Evolutionary conservation across 2,797 vertebrate genomes (phyloP).

Genomic region (Molossus alvarezi): DNA sequence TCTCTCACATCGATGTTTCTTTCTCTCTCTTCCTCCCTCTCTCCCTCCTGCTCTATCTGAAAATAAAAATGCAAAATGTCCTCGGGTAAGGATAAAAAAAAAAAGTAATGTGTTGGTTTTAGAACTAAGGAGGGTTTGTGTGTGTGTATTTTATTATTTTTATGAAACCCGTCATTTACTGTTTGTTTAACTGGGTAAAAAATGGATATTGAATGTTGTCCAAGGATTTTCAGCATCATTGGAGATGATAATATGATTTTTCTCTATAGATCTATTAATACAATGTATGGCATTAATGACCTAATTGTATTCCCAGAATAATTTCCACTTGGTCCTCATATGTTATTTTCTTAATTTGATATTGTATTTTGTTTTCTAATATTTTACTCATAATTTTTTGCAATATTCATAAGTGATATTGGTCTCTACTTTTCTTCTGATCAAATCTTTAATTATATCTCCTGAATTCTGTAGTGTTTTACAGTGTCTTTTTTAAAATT

Average conservation of each 20-base stretch:
- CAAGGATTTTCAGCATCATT: background rate
- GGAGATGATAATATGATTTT: background rate
- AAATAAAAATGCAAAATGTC: no score
- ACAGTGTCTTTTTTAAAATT: background rate
- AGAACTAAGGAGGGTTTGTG: background rate
- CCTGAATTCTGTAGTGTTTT: conserved; percentile 37
- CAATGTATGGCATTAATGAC: background rate
- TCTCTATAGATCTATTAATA: background rate
- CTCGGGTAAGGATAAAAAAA: no score
- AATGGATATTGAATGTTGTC: background rate
- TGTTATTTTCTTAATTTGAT: conserved; percentile 19
- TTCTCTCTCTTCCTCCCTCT: no score
- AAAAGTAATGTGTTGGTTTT: background rate
- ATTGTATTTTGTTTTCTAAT: background rate
- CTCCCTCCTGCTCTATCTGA: no score
- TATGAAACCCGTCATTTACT: background rate
- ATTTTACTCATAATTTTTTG: background rate
- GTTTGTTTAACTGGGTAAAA: conserved; percentile 5
- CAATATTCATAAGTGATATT: background rate
- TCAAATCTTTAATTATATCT: conserved; percentile 16
- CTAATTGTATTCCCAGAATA: conserved; percentile 14
- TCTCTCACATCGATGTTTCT: no score
- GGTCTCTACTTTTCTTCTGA: background rate
- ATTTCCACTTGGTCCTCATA: background rate
- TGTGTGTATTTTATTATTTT: background rate